Conservation (phyloP, 1,140 invertebrate species). For the Panagrolaimus sp. region DNA sequence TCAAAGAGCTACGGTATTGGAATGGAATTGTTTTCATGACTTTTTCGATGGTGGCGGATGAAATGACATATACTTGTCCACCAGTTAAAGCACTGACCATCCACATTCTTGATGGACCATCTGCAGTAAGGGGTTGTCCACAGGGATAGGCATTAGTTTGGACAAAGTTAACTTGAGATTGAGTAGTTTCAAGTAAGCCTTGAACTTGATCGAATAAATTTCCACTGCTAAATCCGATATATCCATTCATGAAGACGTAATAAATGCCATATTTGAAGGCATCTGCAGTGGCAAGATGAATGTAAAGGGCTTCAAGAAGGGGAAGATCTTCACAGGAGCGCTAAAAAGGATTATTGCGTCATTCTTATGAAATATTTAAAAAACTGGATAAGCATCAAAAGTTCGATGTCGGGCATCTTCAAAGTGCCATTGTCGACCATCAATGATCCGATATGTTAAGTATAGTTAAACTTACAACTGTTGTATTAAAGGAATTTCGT, state of each 20-base stretch:
- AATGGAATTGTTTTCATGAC: conserved; percentile 5
- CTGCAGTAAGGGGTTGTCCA: background rate
- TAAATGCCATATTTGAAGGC: background rate
- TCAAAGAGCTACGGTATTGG: background rate
- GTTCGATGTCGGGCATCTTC: too few relatives aligned
- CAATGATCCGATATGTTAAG: too few relatives aligned
- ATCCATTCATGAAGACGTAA: background rate
- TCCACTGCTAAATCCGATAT: background rate
- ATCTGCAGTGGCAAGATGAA: background rate
- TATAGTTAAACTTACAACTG: too few relatives aligned
- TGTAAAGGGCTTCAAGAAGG: background rate
- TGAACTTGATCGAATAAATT: conserved; percentile 8
- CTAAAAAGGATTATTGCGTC: too few relatives aligned
- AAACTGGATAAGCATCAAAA: too few relatives aligned
- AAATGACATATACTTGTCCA: background rate
- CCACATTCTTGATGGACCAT: background rate
- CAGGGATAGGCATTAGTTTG: background rate
- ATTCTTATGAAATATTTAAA: too few relatives aligned
- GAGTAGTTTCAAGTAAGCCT: background rate
- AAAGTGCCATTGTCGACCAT: too few relatives aligned
- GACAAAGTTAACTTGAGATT: conserved; percentile 12
- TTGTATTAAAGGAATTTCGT: background rate
- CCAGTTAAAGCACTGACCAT: background rate
- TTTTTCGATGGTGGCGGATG: background rate
- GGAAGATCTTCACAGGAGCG: background rate